Conservation (phyloP, 2,797 vertebrate species). For the Coreius guichenoti region DNA sequence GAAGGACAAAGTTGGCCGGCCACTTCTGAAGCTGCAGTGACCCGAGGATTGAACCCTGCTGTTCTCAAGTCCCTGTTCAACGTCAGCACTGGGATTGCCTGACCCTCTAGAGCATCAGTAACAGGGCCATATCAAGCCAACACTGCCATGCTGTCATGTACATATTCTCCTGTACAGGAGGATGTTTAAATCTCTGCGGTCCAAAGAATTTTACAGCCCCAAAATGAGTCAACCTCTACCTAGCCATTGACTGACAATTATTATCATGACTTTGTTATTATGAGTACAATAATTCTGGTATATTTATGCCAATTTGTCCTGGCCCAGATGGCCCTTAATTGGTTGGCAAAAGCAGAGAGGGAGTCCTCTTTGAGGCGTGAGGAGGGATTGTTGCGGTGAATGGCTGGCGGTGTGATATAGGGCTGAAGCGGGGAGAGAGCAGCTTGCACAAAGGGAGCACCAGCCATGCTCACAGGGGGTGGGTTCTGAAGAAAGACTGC, state of each 20-base stretch:
- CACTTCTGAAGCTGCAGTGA: slow-evolving; percentile 80
- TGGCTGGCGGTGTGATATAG: slow-evolving; percentile 87
- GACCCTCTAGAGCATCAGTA: slow-evolving; percentile 73
- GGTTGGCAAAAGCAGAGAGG: slow-evolving; percentile 91
- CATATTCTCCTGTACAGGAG: slow-evolving; percentile 41
- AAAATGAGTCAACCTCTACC: slow-evolving; percentile 18
- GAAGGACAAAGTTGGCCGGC: slow-evolving; percentile 76
- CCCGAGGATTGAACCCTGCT: slow-evolving; percentile 79
- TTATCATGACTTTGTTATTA: slow-evolving; percentile 48
- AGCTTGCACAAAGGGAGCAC: slow-evolving; percentile 90
- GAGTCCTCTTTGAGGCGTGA: slow-evolving; percentile 91
- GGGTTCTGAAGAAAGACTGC: slow-evolving; percentile 54
- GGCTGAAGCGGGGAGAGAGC: slow-evolving; percentile 89
- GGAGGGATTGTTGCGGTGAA: slow-evolving; percentile 94
- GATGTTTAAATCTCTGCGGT: neutral
- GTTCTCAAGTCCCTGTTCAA: slow-evolving; percentile 75
- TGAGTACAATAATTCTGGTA: slow-evolving; percentile 62
- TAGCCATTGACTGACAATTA: slow-evolving; percentile 43
- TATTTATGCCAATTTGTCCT: slow-evolving; percentile 75
- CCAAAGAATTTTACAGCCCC: neutral
- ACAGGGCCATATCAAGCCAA: slow-evolving; percentile 68
- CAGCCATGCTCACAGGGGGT: slow-evolving; percentile 78
- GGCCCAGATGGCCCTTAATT: slow-evolving; percentile 96
- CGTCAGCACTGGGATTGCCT: slow-evolving; percentile 75
- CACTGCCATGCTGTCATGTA: slow-evolving; percentile 65